Conservation (phyloP, 2,888 invertebrate genomes). For the Oxytorus armatus region DNA sequence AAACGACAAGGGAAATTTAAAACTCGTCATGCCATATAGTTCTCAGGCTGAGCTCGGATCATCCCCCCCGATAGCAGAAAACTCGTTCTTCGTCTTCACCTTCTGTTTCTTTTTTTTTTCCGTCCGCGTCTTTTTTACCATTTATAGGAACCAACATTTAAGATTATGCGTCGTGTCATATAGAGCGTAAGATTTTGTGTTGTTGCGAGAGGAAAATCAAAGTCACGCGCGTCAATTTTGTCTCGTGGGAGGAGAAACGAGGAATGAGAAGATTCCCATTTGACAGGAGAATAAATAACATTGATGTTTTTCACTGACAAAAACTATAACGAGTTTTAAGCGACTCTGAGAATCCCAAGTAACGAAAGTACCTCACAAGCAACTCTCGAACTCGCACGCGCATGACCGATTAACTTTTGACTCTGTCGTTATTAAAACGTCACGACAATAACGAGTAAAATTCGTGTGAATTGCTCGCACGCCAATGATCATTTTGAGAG, state of each 20-base stretch:
- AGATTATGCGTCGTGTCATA: slow-evolving; percentile 26
- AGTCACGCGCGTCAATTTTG: slow-evolving; percentile 45
- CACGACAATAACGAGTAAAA: neutral
- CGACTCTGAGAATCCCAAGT: neutral
- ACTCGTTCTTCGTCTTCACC: slow-evolving; percentile 19
- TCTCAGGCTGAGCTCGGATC: neutral
- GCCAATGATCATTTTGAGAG: too few species aligned
- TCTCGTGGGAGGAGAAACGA: too few species aligned
- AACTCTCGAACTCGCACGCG: slow-evolving; percentile 6
- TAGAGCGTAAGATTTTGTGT: neutral
- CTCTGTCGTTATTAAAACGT: slow-evolving; percentile 34
- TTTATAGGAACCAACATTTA: slow-evolving; percentile 41
- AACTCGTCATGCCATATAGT: slow-evolving; percentile 79
- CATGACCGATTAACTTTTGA: slow-evolving; percentile 29
- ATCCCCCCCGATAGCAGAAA: neutral
- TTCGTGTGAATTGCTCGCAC: neutral
- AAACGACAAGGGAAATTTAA: slow-evolving; percentile 82
- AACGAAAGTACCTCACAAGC: neutral
- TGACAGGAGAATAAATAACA: neutral
- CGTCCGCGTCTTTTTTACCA: slow-evolving; percentile 6
- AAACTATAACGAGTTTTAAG: neutral
- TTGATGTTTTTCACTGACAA: neutral
- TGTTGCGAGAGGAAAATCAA: slow-evolving; percentile 4
- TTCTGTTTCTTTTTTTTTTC: slow-evolving; percentile 5
- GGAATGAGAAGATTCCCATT: neutral